These are phyloP conservation scores for Arvicanthis niloticus DNA, from an alignment of 2,113 vertebrate species.

Conservation along the genomic window DNA sequence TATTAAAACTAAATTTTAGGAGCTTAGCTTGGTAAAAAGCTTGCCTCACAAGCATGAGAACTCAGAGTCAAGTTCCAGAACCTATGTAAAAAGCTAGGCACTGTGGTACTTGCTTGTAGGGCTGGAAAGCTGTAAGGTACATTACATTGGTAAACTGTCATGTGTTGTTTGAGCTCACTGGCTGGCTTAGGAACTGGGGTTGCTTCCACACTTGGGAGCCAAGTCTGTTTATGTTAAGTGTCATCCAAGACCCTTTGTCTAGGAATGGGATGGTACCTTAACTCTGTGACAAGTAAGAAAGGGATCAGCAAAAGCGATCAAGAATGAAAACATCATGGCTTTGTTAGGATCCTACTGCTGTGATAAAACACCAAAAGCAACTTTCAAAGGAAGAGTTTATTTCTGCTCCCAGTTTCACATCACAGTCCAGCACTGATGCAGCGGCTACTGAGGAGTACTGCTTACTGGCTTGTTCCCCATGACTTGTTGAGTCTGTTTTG, in stretches of 20 bases:
- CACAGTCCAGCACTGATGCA: not conserved
- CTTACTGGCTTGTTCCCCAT: not conserved
- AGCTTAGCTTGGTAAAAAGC: not conserved
- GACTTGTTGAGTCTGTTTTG: not conserved
- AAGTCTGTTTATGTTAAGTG: not conserved
- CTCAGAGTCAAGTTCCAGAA: not conserved
- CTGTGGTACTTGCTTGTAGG: not conserved
- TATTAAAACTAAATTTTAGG: slow-evolving; percentile 50
- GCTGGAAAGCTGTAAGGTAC: no score
- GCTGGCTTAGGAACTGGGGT: not conserved
- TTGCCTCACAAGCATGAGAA: not conserved
- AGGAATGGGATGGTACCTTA: not conserved
- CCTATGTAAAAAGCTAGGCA: not conserved
- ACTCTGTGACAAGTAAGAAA: not conserved
- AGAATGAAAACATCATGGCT: not conserved
- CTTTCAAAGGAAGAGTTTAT: not conserved
- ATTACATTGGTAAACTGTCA: not conserved
- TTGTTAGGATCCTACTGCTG: not conserved
- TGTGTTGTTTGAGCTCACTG: not conserved
- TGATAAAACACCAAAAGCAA: not conserved
- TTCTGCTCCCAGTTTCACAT: not conserved
- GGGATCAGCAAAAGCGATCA: not conserved
- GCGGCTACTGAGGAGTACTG: not conserved
- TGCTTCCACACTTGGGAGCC: not conserved
- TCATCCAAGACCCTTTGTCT: not conserved